Conservation (phyloP, 2,797 vertebrate genomes). For the Neomorphus geoffroyi region DNA sequence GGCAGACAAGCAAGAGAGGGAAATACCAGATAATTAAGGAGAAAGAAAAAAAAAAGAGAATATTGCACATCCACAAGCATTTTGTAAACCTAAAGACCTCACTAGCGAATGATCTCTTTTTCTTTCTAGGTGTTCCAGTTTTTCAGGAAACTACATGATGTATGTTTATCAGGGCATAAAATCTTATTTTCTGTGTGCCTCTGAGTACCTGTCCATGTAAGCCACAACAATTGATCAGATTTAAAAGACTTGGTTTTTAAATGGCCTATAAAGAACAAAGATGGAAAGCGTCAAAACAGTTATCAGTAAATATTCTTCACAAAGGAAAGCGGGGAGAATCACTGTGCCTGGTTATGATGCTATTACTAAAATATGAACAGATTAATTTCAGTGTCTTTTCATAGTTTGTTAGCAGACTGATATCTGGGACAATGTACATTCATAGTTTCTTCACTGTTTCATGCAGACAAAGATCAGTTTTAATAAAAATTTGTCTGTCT, state of each 20-base stretch:
- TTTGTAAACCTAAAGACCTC: neutral
- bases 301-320: conserved; percentile 8
- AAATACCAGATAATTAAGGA: neutral
- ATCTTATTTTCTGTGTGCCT: neutral
- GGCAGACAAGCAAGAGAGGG: neutral
- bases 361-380: conserved; percentile 9
- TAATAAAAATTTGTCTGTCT: neutral
- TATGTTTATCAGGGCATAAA: neutral
- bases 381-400: neutral
- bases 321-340: neutral
- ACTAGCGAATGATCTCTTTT: neutral
- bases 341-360: neutral
- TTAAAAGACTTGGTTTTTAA: neutral
- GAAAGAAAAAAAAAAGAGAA: neutral
- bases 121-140: neutral
- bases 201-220: neutral
- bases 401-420: neutral
- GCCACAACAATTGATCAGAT: neutral
- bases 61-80: neutral
- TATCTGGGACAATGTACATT: neutral
- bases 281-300: neutral
- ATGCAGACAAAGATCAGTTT: neutral
- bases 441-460: neutral
- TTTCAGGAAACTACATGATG: neutral
- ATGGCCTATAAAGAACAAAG: conserved; percentile 16